phyloP scores from a whole-genome alignment of 2,797 vertebrate species.

The Toxotes lorentzi region DNA sequence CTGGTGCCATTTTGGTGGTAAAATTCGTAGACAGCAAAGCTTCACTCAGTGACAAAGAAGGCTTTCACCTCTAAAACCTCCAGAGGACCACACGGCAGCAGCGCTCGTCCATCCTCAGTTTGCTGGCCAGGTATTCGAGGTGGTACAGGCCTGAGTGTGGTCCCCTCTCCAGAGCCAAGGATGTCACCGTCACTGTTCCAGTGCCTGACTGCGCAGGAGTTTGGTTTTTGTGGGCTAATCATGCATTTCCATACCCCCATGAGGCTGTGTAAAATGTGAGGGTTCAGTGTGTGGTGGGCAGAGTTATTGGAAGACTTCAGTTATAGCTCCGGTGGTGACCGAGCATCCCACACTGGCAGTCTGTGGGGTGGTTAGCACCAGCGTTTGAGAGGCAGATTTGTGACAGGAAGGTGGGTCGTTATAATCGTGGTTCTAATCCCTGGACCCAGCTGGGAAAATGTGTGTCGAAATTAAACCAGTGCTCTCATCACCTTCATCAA shows the following conservation, averaged over 20 bases:
- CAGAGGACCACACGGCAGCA: constrained; percentile 68
- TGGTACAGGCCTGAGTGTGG: constrained; percentile 68
- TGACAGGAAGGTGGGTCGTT: constrained; percentile 37
- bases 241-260: constrained; percentile 52
- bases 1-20: constrained; percentile 62
- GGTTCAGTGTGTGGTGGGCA: constrained; percentile 61
- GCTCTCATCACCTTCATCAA: constrained; percentile 6
- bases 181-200: constrained; percentile 79
- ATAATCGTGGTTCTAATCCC: not conserved
- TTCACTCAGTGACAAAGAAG: constrained; percentile 72
- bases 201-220: constrained; percentile 49
- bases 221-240: constrained; percentile 57
- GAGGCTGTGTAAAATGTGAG: constrained; percentile 61
- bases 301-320: constrained; percentile 66
- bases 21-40: constrained; percentile 56
- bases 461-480: constrained; percentile 5
- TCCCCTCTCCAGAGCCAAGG: constrained; percentile 71
- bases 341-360: constrained; percentile 47
- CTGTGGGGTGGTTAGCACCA: constrained; percentile 25
- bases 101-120: constrained; percentile 49
- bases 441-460: constrained; percentile 17
- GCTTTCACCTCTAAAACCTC: constrained; percentile 72
- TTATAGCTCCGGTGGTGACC: constrained; percentile 41
- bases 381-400: constrained; percentile 41
- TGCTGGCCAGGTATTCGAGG: constrained; percentile 45